Conservation (phyloP, 2,797 vertebrate genomes). For the Echeneis naucrates region DNA sequence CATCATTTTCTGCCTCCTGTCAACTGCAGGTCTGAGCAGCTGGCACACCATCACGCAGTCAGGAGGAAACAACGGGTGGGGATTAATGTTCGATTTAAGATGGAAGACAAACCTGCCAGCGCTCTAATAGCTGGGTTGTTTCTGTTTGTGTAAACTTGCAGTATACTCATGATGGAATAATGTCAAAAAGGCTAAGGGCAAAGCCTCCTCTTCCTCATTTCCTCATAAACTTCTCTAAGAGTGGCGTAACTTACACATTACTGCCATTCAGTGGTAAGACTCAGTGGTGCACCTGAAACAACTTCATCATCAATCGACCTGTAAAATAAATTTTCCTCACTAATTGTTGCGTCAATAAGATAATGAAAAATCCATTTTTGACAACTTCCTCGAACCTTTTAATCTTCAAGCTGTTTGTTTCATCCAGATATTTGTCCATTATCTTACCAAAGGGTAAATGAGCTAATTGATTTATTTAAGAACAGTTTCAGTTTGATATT, state of each 20-base stretch:
- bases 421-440: no score
- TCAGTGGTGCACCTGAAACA: not conserved
- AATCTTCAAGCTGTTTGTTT: not conserved
- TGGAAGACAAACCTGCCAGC: not conserved
- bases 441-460: no score
- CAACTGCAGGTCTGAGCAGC: constrained; percentile 29
- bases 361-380: not conserved
- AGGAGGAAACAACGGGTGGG: constrained; percentile 29
- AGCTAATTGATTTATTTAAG: no score
- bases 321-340: not conserved
- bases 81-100: constrained; percentile 21
- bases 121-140: not conserved
- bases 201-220: constrained; percentile 5
- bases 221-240: not conserved
- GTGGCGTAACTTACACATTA: not conserved
- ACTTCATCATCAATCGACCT: not conserved
- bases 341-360: not conserved
- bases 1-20: constrained; percentile 33
- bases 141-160: constrained; percentile 12
- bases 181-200: not conserved
- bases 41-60: constrained; percentile 16
- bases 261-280: constrained; percentile 12
- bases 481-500: no score
- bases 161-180: not conserved
- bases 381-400: not conserved